phyloP scores from a whole-genome alignment of 2,113 vertebrate species.

The Cervus canadensis region DNA sequence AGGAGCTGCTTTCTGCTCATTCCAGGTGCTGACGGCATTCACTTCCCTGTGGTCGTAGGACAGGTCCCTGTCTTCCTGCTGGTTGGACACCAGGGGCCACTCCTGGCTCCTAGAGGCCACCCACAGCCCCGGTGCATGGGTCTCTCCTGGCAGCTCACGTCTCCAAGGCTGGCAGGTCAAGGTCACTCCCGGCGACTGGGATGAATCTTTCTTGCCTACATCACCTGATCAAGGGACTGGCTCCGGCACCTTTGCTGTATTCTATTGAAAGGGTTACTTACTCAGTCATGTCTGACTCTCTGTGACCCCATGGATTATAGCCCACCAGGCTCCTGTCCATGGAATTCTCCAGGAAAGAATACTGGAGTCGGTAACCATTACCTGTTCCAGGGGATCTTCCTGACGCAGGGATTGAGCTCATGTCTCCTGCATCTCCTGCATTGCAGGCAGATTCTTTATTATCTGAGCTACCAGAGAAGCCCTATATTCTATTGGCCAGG shows the following conservation, averaged over 20 bases:
- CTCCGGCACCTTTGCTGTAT: background rate
- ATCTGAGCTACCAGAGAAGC: background rate
- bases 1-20: background rate
- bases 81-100: background rate
- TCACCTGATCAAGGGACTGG: background rate
- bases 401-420: background rate
- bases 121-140: rapidly evolving
- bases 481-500: rapidly evolving
- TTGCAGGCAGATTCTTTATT: background rate
- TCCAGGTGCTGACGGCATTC: rapidly evolving
- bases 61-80: background rate
- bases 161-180: too few species aligned
- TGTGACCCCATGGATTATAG: background rate
- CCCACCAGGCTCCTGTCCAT: background rate
- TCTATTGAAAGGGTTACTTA: background rate
- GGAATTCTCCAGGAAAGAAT: background rate
- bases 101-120: background rate
- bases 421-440: background rate
- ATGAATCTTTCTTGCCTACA: rapidly evolving
- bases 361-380: background rate
- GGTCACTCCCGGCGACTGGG: rapidly evolving
- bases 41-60: background rate
- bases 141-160: rapidly evolving
- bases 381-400: background rate
- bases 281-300: background rate